Evolutionary conservation across 1,140 invertebrate species (phyloP), one percentile per base, ranked within the genome.

Genomic region (Mylabris phalerata): DNA sequence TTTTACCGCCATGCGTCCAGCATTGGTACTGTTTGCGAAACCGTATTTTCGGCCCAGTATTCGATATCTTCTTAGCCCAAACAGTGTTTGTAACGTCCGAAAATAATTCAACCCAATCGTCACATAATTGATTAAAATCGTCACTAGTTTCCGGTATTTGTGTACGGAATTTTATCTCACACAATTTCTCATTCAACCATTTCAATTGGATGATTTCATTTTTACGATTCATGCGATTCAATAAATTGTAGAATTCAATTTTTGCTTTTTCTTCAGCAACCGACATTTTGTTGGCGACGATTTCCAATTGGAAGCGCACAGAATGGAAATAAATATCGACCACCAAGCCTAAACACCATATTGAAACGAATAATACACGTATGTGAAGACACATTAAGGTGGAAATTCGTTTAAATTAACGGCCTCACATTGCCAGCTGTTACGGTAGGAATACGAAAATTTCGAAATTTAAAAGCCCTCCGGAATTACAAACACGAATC

Each of bases 11-110:
- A 13, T 69, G 64, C 11, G 71, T 67, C 72, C 72, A 74, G 44
- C 72, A 74, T 45, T 74, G 72, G 61, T 74, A 74, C 45, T 73
- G 71, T 57, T 74, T 74, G 51, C 72, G 55, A 63, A 73, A 74
- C 47, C 62, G 65, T 50, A 74, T 71, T 68, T 74, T 72, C 10
- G 71, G 71, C 3, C 72, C 72, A 6, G 71, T 73, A 59, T 74
- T 74, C 42, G 72, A 74, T 55, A 71, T 69, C 63, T 74, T 74
- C 55, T 73, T 71, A 25, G 69, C 72, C 72, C 72, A 74, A 60
- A 72, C 61, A 45, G 72, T 74, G 41, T 69, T 62, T 24, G 72
- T 73, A 40, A 66, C 61, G 26, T 66, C 56, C 27, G 72, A 73
- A 64, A 74, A 74, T 46, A 70, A 39, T 55, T 73, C 69, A 32